Conservation (phyloP, 2,797 vertebrate species). For the Chiloscyllium punctatum region DNA sequence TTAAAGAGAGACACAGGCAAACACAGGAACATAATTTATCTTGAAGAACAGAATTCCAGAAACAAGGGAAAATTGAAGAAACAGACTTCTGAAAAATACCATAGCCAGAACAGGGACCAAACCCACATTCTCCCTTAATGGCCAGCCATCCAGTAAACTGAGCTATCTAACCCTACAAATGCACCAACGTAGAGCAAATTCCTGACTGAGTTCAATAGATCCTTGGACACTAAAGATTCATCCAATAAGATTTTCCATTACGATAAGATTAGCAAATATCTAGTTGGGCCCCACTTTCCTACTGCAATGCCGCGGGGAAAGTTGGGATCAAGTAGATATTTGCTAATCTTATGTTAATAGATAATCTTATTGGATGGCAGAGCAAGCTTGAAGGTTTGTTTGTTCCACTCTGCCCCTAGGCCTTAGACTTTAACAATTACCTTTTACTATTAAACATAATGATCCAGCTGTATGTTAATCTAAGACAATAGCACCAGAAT, state of each 20-base stretch:
- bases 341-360: background rate
- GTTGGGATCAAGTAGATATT: background rate
- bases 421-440: background rate
- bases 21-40: too few relatives aligned
- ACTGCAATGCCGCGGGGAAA: background rate
- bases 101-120: background rate
- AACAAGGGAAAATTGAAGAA: background rate
- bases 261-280: too few relatives aligned
- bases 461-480: background rate
- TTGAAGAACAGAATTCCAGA: background rate
- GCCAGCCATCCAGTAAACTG: background rate
- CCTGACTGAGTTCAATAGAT: background rate
- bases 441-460: background rate
- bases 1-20: too few relatives aligned
- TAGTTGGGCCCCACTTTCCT: too few relatives aligned
- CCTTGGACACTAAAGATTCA: background rate
- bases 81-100: background rate
- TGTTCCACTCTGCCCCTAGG: background rate
- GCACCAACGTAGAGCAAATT: background rate
- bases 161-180: background rate
- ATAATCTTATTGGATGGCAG: background rate
- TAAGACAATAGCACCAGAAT: background rate
- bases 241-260: too few relatives aligned
- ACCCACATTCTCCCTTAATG: background rate
- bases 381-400: background rate